Evolutionary conservation across 2,113 vertebrate genomes (phyloP), one percentile per base, ranked within the genome.

Genomic region (Meles meles): DNA sequence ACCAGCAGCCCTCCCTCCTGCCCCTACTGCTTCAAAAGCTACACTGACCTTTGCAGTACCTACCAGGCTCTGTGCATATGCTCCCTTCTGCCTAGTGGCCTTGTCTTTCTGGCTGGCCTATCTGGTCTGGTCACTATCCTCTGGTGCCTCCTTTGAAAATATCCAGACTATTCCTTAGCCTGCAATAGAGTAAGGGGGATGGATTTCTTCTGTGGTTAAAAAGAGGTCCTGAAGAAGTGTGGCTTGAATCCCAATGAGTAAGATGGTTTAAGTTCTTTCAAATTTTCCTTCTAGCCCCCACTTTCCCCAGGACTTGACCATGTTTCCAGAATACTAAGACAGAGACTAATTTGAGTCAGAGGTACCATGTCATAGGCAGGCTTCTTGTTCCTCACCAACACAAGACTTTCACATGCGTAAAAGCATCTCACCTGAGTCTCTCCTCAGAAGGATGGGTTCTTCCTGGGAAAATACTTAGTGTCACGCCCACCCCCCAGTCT

Each of bases 401-500:
- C n/a, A 44, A 77, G 67, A 52, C 74, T 34, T 44, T 23, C 27
- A 37, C 5, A 27, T 42, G 21, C 84, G 69, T 34, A 31, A 39
- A 37, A 88, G 85, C 63, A 12, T 44, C 49, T 55, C 29, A 5
- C 0, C 17, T 34, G 79, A 88, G 34, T 72, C 8, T 82, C 31
- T 92, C 59, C 87, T 7, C 83, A 74, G 29, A 5, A 27, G 23
- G 6, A 27, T 39, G 25, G 4, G 10, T 59, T 96, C 34, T 94
- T 90, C 44, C 44, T n/a, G 3, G 29, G 27, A 81, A 72, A 90
- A 63, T 39, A 59, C 17, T 80, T 65, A 47, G 13, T 84, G 5
- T 34, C 18, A 76, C 3, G 1, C 25, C 29, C 29, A 6, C 25
- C 5, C 27, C 29, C 18, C 7, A 34, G 0, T 17, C 10, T 23